A percentile compares a stretch with the other conserved stretches of the same genome.
Conservation (phyloP, 2,113 vertebrate genomes). For the Melanostigma gelatinosum region DNA sequence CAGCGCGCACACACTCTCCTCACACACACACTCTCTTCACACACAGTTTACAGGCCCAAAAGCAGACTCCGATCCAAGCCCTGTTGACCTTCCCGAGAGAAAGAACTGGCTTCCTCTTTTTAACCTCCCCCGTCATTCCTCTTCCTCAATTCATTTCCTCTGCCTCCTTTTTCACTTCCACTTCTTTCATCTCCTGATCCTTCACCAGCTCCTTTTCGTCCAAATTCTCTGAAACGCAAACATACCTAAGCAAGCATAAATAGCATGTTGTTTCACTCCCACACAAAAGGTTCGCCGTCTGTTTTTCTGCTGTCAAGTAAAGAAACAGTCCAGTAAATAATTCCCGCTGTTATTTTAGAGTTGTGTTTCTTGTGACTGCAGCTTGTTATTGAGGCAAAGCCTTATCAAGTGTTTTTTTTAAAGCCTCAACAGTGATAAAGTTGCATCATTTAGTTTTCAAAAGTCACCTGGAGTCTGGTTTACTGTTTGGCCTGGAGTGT, state of each 20-base stretch:
- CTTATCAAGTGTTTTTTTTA: constrained; percentile 16
- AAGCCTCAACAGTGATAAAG: not conserved
- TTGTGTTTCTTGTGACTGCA: not conserved
- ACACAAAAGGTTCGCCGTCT: not conserved
- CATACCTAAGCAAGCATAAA: too few relatives aligned
- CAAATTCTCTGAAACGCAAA: not conserved
- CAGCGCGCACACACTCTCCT: not conserved
- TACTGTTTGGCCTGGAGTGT: not conserved
- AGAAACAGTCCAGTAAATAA: constrained; percentile 1
- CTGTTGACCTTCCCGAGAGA: constrained; percentile 54
- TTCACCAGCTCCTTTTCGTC: not conserved
- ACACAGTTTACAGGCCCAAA: constrained; percentile 20
- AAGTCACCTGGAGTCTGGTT: not conserved
- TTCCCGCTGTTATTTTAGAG: not conserved
- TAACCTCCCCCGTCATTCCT: not conserved
- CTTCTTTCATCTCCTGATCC: not conserved
- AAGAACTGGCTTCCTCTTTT: constrained; percentile 23
- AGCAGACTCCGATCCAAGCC: constrained; percentile 22
- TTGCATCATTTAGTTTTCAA: constrained; percentile 10
- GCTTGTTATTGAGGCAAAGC: not conserved
- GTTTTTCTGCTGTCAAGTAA: constrained; percentile 14
- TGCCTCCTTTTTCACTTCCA: not conserved
- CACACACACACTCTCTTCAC: not conserved
- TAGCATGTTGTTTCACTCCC: not conserved
- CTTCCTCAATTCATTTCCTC: not conserved